Conservation (phyloP, 1,140 invertebrate species). For the Pentalonia nigronervosa region DNA sequence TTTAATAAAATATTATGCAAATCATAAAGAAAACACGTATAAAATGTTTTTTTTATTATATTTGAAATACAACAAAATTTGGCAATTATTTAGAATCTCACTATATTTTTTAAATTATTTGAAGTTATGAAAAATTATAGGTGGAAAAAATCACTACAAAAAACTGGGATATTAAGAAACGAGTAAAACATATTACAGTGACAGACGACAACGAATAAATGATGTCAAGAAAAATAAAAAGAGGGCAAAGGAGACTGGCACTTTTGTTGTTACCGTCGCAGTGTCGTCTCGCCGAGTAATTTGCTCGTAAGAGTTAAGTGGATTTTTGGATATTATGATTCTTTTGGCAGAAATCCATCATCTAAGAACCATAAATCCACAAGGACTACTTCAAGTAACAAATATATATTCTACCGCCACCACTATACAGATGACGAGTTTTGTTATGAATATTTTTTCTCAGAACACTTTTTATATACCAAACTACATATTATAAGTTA, state of each 20-base stretch:
- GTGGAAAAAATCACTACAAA: not conserved
- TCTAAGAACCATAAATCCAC: not conserved
- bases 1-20: conserved; percentile 12
- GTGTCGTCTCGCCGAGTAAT: conserved; percentile 8
- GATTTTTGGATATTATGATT: conserved; percentile 45
- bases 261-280: not conserved
- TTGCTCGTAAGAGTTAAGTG: conserved; percentile 37
- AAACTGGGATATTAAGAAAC: not conserved
- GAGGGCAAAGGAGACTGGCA: conserved; percentile 20
- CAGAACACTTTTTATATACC: not conserved
- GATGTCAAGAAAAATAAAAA: not conserved
- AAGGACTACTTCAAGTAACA: not conserved
- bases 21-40: not conserved
- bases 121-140: not conserved
- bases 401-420: not conserved
- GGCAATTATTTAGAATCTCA: not conserved
- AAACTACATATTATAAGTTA: not conserved
- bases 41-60: not conserved
- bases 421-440: not conserved
- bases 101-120: not conserved
- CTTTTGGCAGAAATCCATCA: conserved; percentile 44
- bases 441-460: conserved; percentile 23
- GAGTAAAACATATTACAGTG: conserved; percentile 4
- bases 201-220: conserved; percentile 25
- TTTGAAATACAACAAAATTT: not conserved